Evolutionary conservation across 2,113 vertebrate genomes (phyloP).

Genomic region (Nannobrachium achirus): DNA sequence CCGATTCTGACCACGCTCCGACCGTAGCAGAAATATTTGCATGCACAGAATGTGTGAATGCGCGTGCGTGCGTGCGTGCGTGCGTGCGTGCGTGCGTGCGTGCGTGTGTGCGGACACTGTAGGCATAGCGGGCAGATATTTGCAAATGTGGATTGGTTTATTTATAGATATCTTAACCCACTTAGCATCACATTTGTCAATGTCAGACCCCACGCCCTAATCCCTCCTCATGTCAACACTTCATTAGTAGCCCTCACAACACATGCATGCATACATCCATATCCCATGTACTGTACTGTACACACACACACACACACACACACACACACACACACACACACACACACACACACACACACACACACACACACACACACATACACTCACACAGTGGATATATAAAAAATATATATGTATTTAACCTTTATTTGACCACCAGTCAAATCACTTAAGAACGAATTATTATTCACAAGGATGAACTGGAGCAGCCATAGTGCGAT

Average conservation of each 20-base stretch:
- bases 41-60: too few species aligned
- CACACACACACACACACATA: constrained; percentile 3
- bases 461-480: too few species aligned
- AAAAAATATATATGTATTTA: background rate
- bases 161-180: constrained; percentile 74
- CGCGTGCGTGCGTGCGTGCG: background rate
- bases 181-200: constrained; percentile 77
- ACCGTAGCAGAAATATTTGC: constrained; percentile 4
- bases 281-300: constrained; percentile 9
- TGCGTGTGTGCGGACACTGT: constrained; percentile 8
- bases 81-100: constrained; percentile 1
- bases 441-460: background rate
- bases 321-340: constrained; percentile 21
- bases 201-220: constrained; percentile 67
- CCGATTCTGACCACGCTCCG: background rate
- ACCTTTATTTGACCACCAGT: too few species aligned
- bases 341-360: background rate
- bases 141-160: constrained; percentile 63
- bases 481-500: too few species aligned
- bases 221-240: constrained; percentile 76
- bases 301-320: constrained; percentile 26
- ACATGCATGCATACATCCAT: constrained; percentile 26
- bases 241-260: constrained; percentile 71
- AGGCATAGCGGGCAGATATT: constrained; percentile 40
- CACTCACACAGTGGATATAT: background rate